Evolutionary conservation across 2,113 vertebrate genomes (phyloP).

Genomic region (Ophthalmotilapia sp.): DNA sequence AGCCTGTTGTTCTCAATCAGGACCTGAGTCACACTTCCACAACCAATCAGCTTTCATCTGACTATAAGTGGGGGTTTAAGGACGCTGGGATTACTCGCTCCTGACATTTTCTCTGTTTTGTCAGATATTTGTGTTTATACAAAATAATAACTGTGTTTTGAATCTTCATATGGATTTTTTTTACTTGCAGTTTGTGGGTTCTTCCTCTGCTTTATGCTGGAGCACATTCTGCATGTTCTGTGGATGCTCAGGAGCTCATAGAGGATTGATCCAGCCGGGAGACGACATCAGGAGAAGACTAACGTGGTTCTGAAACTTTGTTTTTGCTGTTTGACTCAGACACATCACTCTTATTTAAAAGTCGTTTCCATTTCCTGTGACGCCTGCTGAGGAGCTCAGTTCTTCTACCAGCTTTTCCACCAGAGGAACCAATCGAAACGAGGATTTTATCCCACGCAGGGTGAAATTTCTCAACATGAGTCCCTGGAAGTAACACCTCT

Average conservation of each 20-base stretch:
- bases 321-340: not conserved
- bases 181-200: not conserved
- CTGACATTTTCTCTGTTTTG: not conserved
- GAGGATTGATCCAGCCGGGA: not conserved
- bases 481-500: not conserved
- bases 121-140: not conserved
- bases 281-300: not conserved
- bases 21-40: not conserved
- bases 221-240: not conserved
- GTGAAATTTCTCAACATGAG: not conserved
- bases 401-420: not conserved
- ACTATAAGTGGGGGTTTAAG: not conserved
- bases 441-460: not conserved
- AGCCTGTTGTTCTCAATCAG: not conserved
- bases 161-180: not conserved
- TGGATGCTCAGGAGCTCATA: not conserved
- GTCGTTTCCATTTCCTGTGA: not conserved
- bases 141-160: not conserved
- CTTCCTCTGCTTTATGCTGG: not conserved
- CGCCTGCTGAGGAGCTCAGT: not conserved
- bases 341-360: not conserved
- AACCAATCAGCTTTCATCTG: not conserved
- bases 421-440: not conserved
- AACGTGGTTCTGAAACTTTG: not conserved
- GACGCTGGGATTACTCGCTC: not conserved